Conservation (phyloP, 2,113 vertebrate species). For the Riparia riparia region DNA sequence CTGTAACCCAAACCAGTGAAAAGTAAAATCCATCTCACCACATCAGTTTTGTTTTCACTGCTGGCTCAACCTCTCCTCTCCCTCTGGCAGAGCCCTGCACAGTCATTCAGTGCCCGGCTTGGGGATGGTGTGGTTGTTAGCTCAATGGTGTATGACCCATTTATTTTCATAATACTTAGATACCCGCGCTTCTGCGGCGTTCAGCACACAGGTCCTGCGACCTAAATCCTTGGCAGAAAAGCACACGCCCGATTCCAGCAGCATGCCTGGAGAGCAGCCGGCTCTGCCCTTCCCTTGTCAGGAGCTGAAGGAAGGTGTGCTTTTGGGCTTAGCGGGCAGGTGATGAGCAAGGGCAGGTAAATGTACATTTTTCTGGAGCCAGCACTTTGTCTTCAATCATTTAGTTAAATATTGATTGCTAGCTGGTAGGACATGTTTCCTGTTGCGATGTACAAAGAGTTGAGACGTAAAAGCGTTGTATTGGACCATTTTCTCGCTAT, state of each 20-base stretch:
- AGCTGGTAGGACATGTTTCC: background rate
- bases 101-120: constrained; percentile 78
- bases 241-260: background rate
- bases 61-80: constrained; percentile 68
- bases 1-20: constrained; percentile 78
- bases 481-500: background rate
- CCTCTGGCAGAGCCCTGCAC: constrained; percentile 64
- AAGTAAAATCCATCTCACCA: constrained; percentile 81
- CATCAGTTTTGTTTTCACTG: constrained; percentile 84
- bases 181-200: constrained; percentile 18
- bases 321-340: background rate
- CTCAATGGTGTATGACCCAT: constrained; percentile 78
- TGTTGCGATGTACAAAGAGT: background rate
- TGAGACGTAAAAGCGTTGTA: background rate
- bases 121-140: constrained; percentile 82
- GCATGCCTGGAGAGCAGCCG: background rate
- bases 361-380: background rate
- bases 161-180: constrained; percentile 76
- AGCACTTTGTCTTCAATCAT: background rate
- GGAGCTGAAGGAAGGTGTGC: background rate
- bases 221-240: constrained; percentile 26
- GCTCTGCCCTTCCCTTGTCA: background rate
- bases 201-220: constrained; percentile 35
- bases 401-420: background rate
- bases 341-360: constrained; percentile 58